Evolutionary conservation across 2,113 vertebrate genomes (phyloP).

Genomic region (Phocoena phocoena): DNA sequence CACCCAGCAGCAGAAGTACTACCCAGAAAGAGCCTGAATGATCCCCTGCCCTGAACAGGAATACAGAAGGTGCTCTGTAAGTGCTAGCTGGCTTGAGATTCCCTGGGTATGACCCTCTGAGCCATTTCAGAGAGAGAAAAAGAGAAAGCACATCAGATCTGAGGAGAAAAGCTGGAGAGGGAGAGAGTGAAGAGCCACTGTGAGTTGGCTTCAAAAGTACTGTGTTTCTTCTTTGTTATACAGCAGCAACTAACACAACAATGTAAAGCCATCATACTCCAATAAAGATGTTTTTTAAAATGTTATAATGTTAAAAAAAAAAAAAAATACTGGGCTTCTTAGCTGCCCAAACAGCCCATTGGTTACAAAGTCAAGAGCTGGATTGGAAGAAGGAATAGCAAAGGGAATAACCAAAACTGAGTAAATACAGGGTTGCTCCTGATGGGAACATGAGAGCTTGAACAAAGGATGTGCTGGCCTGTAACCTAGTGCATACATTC

Average conservation of each 20-base stretch:
- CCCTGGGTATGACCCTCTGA: background rate
- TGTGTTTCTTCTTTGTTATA: background rate
- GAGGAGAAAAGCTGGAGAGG: background rate
- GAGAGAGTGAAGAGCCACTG: background rate
- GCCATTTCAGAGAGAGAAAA: background rate
- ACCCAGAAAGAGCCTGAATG: background rate
- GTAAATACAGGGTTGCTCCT: background rate
- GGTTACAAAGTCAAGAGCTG: background rate
- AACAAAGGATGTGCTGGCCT: background rate
- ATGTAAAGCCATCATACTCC: too few species aligned
- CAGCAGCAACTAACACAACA: too few species aligned
- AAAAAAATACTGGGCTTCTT: background rate
- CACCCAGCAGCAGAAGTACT: background rate
- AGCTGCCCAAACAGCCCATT: background rate
- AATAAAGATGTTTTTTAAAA: too few species aligned
- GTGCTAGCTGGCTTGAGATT: background rate
- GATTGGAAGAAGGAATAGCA: background rate
- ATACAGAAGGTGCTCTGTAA: background rate
- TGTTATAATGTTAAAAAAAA: too few species aligned
- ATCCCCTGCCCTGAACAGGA: background rate
- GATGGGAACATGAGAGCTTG: background rate
- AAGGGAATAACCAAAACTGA: too few species aligned
- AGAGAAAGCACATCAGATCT: background rate
- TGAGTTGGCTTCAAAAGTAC: background rate
- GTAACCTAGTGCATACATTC: background rate